Conservation (phyloP, 2,888 invertebrate genomes). For the Leptopilina myrica region DNA sequence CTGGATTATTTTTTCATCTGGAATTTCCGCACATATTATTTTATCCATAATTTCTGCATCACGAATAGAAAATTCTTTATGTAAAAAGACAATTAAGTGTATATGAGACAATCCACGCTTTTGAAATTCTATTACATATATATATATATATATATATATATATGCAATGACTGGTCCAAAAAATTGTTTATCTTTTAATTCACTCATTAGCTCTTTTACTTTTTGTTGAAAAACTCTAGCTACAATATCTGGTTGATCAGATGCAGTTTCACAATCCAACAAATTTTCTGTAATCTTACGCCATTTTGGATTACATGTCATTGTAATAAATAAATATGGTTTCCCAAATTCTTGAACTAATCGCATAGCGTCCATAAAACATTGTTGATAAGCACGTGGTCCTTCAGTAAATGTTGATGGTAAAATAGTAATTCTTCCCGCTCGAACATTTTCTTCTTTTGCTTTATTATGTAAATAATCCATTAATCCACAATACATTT, state of each 20-base stretch:
- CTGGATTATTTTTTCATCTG: background rate
- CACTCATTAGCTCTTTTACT: background rate
- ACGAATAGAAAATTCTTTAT: too few species aligned
- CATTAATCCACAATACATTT: constrained; percentile 4
- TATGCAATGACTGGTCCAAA: background rate
- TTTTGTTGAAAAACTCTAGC: background rate
- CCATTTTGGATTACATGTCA: too few species aligned
- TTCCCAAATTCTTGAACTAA: too few species aligned
- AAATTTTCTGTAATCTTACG: too few species aligned
- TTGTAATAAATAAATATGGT: too few species aligned
- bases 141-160: too few species aligned
- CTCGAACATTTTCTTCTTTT: background rate
- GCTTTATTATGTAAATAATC: background rate
- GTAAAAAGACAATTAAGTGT: too few species aligned
- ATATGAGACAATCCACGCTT: too few species aligned
- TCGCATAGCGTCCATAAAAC: too few species aligned
- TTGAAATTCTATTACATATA: too few species aligned
- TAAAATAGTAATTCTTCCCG: background rate
- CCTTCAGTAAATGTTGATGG: background rate
- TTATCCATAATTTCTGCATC: too few species aligned
- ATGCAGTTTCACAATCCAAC: background rate
- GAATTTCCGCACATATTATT: background rate
- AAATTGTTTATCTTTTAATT: background rate
- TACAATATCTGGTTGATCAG: background rate
- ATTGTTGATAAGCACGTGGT: background rate